phyloP scores from a whole-genome alignment of 2,797 vertebrate species.

The Chlorospingus semifuscus region DNA sequence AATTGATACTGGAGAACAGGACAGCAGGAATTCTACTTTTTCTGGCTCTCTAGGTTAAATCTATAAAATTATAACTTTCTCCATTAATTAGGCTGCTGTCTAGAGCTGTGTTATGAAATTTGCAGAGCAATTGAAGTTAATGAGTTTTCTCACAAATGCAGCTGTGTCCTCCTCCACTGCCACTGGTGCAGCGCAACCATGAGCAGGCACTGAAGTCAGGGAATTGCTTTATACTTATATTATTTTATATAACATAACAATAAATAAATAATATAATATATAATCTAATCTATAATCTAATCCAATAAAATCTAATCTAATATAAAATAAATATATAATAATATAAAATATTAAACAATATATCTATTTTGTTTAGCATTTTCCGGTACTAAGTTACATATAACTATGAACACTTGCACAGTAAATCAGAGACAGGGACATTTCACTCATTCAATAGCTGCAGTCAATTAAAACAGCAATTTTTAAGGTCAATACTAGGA shows the following conservation, averaged over 20 bases:
- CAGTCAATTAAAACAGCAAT: neutral
- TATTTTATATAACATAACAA: too few species aligned
- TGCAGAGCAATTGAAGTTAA: constrained; percentile 27
- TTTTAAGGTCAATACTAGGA: neutral
- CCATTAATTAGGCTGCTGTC: neutral
- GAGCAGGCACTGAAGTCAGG: neutral
- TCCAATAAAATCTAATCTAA: too few species aligned
- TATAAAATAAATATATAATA: neutral
- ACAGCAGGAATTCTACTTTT: neutral
- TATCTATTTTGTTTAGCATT: neutral
- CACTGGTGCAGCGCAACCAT: neutral
- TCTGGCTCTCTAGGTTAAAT: neutral
- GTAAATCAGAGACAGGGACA: neutral
- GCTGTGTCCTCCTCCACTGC: neutral
- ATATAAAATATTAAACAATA: neutral
- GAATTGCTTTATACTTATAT: neutral
- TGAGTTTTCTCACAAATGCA: constrained; percentile 2
- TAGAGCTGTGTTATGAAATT: neutral
- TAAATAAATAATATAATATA: neutral
- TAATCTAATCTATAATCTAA: too few species aligned
- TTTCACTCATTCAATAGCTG: neutral
- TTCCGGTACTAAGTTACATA: neutral
- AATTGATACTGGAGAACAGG: neutral
- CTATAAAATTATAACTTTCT: neutral
- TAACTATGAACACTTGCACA: neutral